Conservation (phyloP, 2,797 vertebrate genomes). For the Borostomias antarcticus region DNA sequence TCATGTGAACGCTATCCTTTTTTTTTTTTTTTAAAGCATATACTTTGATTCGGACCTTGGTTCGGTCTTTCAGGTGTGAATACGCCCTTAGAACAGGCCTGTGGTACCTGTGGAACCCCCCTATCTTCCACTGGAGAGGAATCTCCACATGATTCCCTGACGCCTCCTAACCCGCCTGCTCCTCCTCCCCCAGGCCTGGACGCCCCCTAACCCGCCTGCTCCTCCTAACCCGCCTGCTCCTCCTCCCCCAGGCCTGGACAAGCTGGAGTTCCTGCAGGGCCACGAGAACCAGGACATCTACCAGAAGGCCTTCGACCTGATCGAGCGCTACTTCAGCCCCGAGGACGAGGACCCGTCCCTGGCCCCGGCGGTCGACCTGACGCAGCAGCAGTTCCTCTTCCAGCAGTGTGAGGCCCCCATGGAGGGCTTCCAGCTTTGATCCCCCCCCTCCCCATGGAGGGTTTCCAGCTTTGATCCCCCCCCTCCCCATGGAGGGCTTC, state of each 20-base stretch:
- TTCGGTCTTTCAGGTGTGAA: no score
- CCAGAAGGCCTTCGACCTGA: constrained; percentile 97
- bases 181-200: constrained; percentile 67
- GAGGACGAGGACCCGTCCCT: constrained; percentile 95
- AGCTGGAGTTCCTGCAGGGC: constrained; percentile 96
- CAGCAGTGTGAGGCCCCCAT: constrained; percentile 97
- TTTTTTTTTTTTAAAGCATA: no score
- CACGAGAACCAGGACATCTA: constrained; percentile 99
- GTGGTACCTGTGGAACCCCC: no score
- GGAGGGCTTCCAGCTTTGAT: constrained; percentile 98
- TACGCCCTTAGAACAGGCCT: no score
- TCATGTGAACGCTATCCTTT: no score
- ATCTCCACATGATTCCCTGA: not conserved
- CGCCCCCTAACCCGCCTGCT: not conserved
- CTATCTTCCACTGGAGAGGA: no score
- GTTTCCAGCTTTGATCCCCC: constrained; percentile 92
- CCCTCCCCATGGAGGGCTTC: constrained; percentile 93
- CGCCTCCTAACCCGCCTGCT: not conserved
- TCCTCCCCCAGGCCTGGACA: constrained; percentile 86
- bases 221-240: not conserved
- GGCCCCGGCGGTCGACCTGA: constrained; percentile 92
- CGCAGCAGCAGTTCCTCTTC: constrained; percentile 98
- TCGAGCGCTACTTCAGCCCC: constrained; percentile 96
- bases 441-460: constrained; percentile 86
- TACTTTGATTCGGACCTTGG: no score